phyloP scores from a whole-genome alignment of 1,140 invertebrate species.

The Leucophenga varia region DNA sequence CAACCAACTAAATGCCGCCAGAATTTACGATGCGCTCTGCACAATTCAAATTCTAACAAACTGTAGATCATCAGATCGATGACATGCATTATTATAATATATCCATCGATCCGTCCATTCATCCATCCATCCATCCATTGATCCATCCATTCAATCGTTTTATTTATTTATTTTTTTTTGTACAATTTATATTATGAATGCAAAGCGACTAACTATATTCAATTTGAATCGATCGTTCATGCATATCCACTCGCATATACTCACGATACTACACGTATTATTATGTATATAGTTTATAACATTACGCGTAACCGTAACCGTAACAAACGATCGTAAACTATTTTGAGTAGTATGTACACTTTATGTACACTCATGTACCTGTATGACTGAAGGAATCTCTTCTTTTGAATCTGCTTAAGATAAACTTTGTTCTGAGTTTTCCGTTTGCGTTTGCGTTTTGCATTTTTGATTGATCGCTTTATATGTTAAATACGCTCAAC shows the following conservation, averaged over 20 bases:
- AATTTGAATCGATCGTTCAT: no score
- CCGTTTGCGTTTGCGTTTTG: constrained; percentile 24
- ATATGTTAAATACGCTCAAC: constrained; percentile 26
- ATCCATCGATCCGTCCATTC: no score
- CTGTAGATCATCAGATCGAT: constrained; percentile 46
- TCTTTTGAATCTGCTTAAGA: constrained; percentile 6
- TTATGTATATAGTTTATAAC: constrained; percentile 36
- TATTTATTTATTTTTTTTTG: no score
- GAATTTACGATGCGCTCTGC: constrained; percentile 47
- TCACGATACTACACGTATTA: no score
- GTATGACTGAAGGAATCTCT: constrained; percentile 33
- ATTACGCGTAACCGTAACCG: constrained; percentile 19
- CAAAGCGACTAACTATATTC: no score
- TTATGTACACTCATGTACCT: no score
- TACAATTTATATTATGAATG: no score
- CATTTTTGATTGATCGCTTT: constrained; percentile 56
- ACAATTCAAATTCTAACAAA: constrained; percentile 55
- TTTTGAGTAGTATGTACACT: no score
- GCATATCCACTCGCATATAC: no score
- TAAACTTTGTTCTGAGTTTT: constrained; percentile 5
- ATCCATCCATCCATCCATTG: no score
- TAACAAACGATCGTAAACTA: constrained; percentile 49
- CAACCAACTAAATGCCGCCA: constrained; percentile 16
- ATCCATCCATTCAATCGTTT: no score
- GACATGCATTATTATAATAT: no score